These are phyloP conservation scores for Corythornis vintsioides DNA, from an alignment of 2,113 vertebrate genomes.

Conservation along the genomic window DNA sequence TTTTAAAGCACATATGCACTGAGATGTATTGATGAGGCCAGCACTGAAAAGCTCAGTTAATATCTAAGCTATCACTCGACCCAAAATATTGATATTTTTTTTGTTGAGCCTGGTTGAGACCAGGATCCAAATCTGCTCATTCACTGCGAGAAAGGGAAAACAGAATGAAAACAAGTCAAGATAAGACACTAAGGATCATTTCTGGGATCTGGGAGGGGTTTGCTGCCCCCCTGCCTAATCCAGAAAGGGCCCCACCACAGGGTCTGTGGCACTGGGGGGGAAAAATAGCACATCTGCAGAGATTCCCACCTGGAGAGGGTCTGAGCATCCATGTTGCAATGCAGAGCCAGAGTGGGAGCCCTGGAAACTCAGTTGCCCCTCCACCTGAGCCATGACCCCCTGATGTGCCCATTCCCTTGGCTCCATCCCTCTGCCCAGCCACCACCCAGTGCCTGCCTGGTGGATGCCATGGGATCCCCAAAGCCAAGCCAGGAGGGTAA, in stretches of 20 bases:
- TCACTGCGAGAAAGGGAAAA: background rate
- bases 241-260: background rate
- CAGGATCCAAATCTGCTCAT: too few species aligned
- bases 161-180: background rate
- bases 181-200: background rate
- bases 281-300: background rate
- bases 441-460: accelerated
- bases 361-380: background rate
- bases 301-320: accelerated
- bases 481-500: background rate
- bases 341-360: background rate
- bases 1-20: background rate
- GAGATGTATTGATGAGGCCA: background rate
- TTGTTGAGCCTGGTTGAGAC: background rate
- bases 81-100: background rate
- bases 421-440: background rate
- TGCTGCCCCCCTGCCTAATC: background rate
- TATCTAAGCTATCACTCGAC: accelerated
- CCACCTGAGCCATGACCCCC: background rate
- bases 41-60: background rate
- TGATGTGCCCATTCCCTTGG: accelerated
- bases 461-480: background rate
- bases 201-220: background rate
- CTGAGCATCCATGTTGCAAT: background rate
- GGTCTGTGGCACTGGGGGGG: background rate